Conservation (phyloP, 1,140 invertebrate species). For the Trachelipus rathkii region DNA sequence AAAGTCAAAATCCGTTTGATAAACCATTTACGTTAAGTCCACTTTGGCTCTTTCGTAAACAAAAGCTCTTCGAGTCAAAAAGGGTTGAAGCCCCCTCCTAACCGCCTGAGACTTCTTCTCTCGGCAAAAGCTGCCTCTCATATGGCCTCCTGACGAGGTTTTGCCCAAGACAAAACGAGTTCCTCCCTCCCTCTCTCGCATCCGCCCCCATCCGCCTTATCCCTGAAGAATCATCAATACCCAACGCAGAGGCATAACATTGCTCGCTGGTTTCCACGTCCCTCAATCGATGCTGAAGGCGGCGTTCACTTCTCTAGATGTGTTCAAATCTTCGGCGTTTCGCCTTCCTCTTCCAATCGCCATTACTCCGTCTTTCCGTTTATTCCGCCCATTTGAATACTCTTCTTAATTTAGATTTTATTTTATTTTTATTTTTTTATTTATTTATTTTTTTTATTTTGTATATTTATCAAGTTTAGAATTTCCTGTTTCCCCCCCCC, state of each 20-base stretch:
- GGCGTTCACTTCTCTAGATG: not conserved
- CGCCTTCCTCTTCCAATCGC: slow-evolving; percentile 16
- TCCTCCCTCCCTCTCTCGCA: not conserved
- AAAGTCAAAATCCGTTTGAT: not conserved
- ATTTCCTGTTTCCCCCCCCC: too few relatives aligned
- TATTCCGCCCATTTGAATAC: not conserved
- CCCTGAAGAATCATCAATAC: slow-evolving; percentile 1
- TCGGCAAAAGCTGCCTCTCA: not conserved
- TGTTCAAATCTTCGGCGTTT: not conserved
- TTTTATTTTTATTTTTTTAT: too few relatives aligned
- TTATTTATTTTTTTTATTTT: slow-evolving; percentile 11
- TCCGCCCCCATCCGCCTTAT: not conserved
- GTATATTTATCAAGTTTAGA: not conserved
- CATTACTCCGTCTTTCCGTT: not conserved
- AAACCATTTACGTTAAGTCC: not conserved
- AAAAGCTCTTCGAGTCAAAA: slow-evolving; percentile 6
- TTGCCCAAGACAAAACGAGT: slow-evolving; percentile 4
- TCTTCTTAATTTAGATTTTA: slow-evolving; percentile 8
- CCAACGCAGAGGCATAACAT: slow-evolving; percentile 1
- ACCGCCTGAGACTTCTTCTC: not conserved
- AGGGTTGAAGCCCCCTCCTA: not conserved
- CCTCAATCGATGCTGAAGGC: not conserved
- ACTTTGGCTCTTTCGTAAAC: not conserved
- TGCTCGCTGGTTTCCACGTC: not conserved
- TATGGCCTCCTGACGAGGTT: not conserved